Percentiles rank a stretch among this genome's conserved stretches.
Conservation (phyloP, 2,888 invertebrate genomes). For the Conchocele bisecta region DNA sequence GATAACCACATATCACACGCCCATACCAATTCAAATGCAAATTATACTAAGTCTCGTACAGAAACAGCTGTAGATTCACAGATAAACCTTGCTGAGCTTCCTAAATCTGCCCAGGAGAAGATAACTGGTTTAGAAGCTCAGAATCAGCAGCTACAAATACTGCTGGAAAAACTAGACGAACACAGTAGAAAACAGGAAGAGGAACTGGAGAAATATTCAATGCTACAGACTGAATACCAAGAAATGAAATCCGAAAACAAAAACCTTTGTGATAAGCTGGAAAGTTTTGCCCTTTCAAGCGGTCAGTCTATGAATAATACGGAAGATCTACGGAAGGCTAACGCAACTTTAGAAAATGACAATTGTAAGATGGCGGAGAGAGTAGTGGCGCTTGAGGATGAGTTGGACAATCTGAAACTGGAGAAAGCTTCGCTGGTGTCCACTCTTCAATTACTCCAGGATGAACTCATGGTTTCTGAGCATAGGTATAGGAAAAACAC, state of each 20-base stretch:
- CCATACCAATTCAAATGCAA: too few species aligned
- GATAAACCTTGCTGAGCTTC: background rate
- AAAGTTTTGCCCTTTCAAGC: slow-evolving; percentile 29
- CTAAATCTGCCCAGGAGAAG: slow-evolving; percentile 1
- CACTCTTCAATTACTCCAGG: slow-evolving; percentile 72
- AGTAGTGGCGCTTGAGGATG: slow-evolving; percentile 67
- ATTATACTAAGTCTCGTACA: too few species aligned
- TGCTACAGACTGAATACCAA: slow-evolving; percentile 28
- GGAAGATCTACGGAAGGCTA: slow-evolving; percentile 30
- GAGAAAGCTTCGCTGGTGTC: slow-evolving; percentile 73
- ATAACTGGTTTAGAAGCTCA: slow-evolving; percentile 23
- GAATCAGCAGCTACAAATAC: slow-evolving; percentile 50
- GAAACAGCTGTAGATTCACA: slow-evolving; percentile 7
- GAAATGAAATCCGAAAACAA: slow-evolving; percentile 42
- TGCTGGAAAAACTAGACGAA: slow-evolving; percentile 45
- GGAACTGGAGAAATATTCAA: slow-evolving; percentile 28
- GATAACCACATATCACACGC: background rate
- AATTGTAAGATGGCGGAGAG: slow-evolving; percentile 64
- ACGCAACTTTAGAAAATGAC: slow-evolving; percentile 52
- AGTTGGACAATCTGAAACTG: slow-evolving; percentile 54
- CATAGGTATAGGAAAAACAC: slow-evolving; percentile 29
- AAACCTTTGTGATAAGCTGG: slow-evolving; percentile 42
- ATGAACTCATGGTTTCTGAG: slow-evolving; percentile 74
- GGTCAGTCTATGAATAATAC: slow-evolving; percentile 16
- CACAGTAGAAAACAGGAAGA: slow-evolving; percentile 44